Evolutionary conservation across 2,888 invertebrate species (phyloP).

Genomic region (Athetis lepigone): DNA sequence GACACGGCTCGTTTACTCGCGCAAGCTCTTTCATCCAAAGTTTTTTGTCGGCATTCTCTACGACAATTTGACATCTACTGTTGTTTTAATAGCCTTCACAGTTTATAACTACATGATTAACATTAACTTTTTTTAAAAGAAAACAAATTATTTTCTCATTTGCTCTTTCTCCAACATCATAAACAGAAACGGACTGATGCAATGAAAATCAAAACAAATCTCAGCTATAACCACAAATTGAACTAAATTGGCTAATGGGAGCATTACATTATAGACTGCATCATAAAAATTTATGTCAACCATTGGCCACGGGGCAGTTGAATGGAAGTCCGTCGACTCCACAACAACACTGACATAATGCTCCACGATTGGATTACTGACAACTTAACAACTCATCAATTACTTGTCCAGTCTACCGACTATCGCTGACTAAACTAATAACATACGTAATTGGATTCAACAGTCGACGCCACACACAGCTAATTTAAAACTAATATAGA

Average conservation of each 20-base stretch:
- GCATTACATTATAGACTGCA: constrained; percentile 64
- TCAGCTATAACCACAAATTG: constrained; percentile 62
- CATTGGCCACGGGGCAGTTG: constrained; percentile 63
- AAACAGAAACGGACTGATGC: constrained; percentile 30
- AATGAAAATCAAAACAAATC: constrained; percentile 57
- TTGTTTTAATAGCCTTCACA: constrained; percentile 38
- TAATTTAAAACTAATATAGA: constrained; percentile 57
- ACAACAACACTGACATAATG: constrained; percentile 75
- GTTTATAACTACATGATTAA: constrained; percentile 26
- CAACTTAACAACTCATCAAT: constrained; percentile 79
- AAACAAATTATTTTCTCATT: background rate
- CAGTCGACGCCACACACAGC: constrained; percentile 62
- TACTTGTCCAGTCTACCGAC: constrained; percentile 46
- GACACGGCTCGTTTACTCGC: constrained; percentile 72
- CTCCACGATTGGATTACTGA: constrained; percentile 76
- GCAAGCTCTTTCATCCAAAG: constrained; percentile 54
- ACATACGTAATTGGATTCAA: constrained; percentile 68
- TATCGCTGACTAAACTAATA: constrained; percentile 63
- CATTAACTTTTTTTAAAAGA: constrained; percentile 3
- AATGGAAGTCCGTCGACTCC: constrained; percentile 77
- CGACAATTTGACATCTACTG: constrained; percentile 44
- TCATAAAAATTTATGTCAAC: constrained; percentile 67
- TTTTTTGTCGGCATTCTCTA: constrained; percentile 43
- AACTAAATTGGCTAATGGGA: constrained; percentile 71
- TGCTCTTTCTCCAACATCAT: background rate